Evolutionary conservation across 2,113 vertebrate species (phyloP).

Genomic region (Circaetus gallicus): DNA sequence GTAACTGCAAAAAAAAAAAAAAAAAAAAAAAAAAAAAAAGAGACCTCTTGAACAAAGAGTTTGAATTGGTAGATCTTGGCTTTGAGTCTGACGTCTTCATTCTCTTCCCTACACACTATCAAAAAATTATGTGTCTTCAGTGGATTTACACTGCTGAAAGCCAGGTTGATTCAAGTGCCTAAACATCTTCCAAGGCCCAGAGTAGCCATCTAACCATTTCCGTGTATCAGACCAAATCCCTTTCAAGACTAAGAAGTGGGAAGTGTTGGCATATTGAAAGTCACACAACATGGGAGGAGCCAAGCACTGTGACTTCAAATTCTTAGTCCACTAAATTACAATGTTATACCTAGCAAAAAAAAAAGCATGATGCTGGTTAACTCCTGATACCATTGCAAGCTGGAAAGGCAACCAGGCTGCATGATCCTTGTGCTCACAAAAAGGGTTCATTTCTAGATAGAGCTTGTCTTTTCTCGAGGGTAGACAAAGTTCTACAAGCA

Average conservation of each 20-base stretch:
- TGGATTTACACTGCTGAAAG: neutral
- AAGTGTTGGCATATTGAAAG: neutral
- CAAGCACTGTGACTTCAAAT: neutral
- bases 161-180: neutral
- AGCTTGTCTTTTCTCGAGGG: neutral
- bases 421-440: neutral
- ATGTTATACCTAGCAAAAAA: neutral
- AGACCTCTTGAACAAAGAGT: neutral
- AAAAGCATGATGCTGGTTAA: rapidly evolving
- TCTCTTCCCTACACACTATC: neutral
- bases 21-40: too few species aligned
- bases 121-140: neutral
- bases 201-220: neutral
- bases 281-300: neutral
- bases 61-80: neutral
- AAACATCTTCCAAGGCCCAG: neutral
- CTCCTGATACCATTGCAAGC: neutral
- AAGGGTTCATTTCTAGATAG: neutral
- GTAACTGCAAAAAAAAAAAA: neutral
- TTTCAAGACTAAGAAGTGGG: neutral
- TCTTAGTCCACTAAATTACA: neutral
- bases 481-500: neutral
- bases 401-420: neutral
- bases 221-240: neutral
- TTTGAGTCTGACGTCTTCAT: neutral